These are phyloP conservation scores for Melieria omissa DNA, from an alignment of 2,888 invertebrate genomes.

Conservation along the genomic window DNA sequence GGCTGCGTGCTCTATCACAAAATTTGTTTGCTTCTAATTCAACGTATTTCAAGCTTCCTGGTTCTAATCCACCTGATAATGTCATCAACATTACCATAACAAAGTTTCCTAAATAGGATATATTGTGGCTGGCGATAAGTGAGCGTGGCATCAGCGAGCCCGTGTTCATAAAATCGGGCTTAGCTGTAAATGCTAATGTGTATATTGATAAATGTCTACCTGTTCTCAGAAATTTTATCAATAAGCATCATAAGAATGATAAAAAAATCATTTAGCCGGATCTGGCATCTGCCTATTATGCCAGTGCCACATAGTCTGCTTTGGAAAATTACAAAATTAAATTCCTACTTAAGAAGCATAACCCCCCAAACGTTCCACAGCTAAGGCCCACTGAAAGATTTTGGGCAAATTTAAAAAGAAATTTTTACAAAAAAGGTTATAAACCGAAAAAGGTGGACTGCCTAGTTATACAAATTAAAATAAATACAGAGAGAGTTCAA, in stretches of 20 bases:
- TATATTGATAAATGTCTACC: no score
- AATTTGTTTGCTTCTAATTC: no score
- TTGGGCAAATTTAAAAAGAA: slow-evolving; percentile 16
- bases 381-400: not conserved
- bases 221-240: no score
- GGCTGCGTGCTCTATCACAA: no score
- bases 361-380: slow-evolving; percentile 1
- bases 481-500: not conserved
- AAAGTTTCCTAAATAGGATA: not conserved
- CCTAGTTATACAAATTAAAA: not conserved
- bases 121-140: slow-evolving; percentile 2
- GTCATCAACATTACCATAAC: not conserved
- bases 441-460: not conserved
- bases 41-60: slow-evolving; percentile 3
- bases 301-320: not conserved
- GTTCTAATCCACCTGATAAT: slow-evolving; percentile 10
- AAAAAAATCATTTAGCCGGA: no score
- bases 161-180: no score
- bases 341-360: not conserved
- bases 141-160: not conserved
- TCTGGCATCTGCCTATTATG: fast-evolving
- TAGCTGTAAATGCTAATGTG: no score
- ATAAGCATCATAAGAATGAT: not conserved
- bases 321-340: not conserved
- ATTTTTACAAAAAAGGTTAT: not conserved